Base-by-base conservation (phyloP, 2,888 invertebrate species). In the Lasioglossum lativentre region DNA sequence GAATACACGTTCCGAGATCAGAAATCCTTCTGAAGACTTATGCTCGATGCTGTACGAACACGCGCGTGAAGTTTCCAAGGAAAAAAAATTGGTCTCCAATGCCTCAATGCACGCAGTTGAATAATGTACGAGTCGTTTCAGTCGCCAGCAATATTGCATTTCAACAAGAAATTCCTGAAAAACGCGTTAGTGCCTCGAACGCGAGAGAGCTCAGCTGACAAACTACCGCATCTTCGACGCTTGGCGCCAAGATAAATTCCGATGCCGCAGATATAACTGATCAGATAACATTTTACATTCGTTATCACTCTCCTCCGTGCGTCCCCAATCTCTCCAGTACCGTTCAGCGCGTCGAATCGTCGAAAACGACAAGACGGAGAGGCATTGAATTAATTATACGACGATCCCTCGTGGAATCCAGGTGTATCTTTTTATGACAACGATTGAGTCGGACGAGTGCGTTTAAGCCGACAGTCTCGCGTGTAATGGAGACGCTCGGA, bases 161-260 rank as follows among this genome's bases (percentile, higher is more conserved):
- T 52, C 52, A 52, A 23, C 52, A 52, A 52, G 52, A 52, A 59
- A 59, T 59, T 59, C 59, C 59, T 27, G 27, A 59, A 27, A 14
- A 14, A 59, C 59, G 59, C 14, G 8, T 27, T 14, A 5, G 59
- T 1, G 59, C 27, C 59, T 59, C 27, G 27, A 27, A 14, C 27
- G 59, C 12, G 59, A 12, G 23, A 27, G 23, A 27, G n/a, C 12
- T 19, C 47, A 23, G 52, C 52, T 52, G 52, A 52, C 52, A 52
- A 52, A 52, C 23, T 8, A 16, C 27, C 1, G 27, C 63, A 68
- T 82, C 81, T 73, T 81, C 68, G 73, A 40, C 47, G 52, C 70
- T 82, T 56, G 68, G n/a, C 47, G 73, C 42, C 40, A 75, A 75
- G 78, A 83, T 85, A 78, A 85, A 82, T 83, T 78, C 78, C 82